Evolutionary conservation across 2,113 vertebrate genomes (phyloP), one percentile per base, ranked within the genome.

Genomic region (Chamaea fasciata): DNA sequence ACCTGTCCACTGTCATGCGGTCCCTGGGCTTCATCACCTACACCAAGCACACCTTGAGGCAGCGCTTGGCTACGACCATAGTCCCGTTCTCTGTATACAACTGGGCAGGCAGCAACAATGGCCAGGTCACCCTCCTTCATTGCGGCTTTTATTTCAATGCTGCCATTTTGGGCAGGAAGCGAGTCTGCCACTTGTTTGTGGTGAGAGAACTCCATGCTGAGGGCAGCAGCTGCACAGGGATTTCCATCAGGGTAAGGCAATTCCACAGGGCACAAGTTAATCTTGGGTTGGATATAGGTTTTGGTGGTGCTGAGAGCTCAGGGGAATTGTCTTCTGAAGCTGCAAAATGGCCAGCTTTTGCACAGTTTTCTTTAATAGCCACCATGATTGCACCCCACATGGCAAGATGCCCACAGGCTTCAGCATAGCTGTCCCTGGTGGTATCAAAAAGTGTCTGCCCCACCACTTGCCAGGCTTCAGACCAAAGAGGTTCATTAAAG

Each of bases 111-210:
- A 26, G n/a, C n/a, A 59, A 37, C 5, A 4, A 59, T 22, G 4
- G 2, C n/a, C n/a, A 59, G 56, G 13, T 59, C 20, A 23, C 15
- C n/a, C n/a, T 59, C 23, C 22, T 57, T 35, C 56, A 57, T 57
- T 6, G 13, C 1, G 6, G 33, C 9, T 57, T 35, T 57, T 35
- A 57, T 35, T 35, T 35, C n/a, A 35, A 56, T 22, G 31, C 55
- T 4, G 6, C 33, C 31, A n/a, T 35, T 35, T 24, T 24, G 56
- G n/a, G 22, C 33, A 35, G 56, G 56, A n/a, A n/a, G 33, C 6
- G 9, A 35, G n/a, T 35, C 56, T 2, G 2, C 15, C 2, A 3
- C n/a, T 59, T 59, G 57, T 59, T 59, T 7, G 6, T 3, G 4
- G n/a, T 35, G 22, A 23, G 56, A 21, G 33, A 57, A 23, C 13